phyloP scores from a whole-genome alignment of 2,113 vertebrate genomes.

The Hemiscyllium ocellatum region DNA sequence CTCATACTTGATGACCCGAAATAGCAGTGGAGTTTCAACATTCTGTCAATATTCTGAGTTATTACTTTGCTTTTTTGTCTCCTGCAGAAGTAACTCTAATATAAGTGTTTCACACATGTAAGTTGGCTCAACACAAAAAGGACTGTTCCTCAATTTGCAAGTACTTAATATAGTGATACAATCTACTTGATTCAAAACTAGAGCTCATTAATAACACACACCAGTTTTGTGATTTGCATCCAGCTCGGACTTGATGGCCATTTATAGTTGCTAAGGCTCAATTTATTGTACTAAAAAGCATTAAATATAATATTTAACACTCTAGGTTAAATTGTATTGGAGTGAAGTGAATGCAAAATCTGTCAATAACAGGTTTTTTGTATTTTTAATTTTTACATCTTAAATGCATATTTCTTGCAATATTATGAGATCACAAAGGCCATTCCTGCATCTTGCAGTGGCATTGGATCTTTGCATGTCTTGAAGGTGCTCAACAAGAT shows the following conservation, averaged over 20 bases:
- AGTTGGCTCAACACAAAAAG: neutral
- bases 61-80: neutral
- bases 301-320: neutral
- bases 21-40: neutral
- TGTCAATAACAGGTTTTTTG: too few species aligned
- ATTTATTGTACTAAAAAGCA: neutral
- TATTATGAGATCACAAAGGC: neutral
- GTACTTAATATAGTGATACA: neutral
- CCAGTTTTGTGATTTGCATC: neutral
- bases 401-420: neutral
- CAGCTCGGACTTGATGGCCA: neutral
- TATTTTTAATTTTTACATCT: too few species aligned
- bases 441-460: neutral
- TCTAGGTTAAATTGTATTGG: neutral
- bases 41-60: neutral
- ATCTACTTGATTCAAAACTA: neutral
- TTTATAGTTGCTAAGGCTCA: neutral
- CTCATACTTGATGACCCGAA: neutral
- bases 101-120: neutral
- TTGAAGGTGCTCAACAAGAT: neutral
- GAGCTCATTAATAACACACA: neutral
- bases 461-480: neutral
- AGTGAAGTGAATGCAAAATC: neutral
- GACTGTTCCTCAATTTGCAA: neutral
- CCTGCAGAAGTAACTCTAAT: neutral